Conservation (phyloP, 2,888 invertebrate genomes). For the Drosophila mimetica region DNA sequence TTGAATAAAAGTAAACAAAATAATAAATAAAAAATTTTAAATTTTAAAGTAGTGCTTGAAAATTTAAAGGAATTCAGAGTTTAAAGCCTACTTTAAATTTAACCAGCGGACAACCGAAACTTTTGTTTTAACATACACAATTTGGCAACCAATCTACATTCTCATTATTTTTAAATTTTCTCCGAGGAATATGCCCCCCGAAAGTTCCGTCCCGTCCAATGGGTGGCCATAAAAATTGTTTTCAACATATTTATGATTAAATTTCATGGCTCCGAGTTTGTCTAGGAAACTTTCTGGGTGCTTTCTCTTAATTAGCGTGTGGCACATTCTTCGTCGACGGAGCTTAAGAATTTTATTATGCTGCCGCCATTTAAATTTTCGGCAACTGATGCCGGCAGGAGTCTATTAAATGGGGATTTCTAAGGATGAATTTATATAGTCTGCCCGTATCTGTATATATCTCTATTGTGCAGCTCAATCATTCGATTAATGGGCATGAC, state of each 20-base stretch:
- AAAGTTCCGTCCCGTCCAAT: background rate
- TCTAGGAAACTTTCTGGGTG: conserved; percentile 24
- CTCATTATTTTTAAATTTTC: conserved; percentile 5
- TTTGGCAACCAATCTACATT: background rate
- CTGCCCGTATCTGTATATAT: too few relatives aligned
- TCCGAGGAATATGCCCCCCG: background rate
- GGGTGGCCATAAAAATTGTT: conserved; percentile 28
- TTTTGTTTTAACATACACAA: background rate
- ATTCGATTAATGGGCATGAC: conserved; percentile 29
- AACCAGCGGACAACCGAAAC: too few relatives aligned
- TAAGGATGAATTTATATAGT: too few relatives aligned
- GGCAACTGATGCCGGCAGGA: background rate
- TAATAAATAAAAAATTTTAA: too few relatives aligned
- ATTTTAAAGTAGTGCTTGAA: too few relatives aligned
- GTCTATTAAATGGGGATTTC: background rate
- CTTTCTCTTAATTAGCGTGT: conserved; percentile 43
- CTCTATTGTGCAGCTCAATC: conserved; percentile 19
- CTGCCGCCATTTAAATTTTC: conserved; percentile 2
- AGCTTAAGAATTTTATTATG: conserved; percentile 13
- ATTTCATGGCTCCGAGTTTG: conserved; percentile 22
- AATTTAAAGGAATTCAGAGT: too few relatives aligned
- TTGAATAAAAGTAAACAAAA: background rate
- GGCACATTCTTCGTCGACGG: conserved; percentile 7
- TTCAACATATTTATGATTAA: conserved; percentile 36
- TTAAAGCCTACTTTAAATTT: too few relatives aligned